phyloP scores from a whole-genome alignment of 2,888 invertebrate species.

The Drosophila austrosaltans region DNA sequence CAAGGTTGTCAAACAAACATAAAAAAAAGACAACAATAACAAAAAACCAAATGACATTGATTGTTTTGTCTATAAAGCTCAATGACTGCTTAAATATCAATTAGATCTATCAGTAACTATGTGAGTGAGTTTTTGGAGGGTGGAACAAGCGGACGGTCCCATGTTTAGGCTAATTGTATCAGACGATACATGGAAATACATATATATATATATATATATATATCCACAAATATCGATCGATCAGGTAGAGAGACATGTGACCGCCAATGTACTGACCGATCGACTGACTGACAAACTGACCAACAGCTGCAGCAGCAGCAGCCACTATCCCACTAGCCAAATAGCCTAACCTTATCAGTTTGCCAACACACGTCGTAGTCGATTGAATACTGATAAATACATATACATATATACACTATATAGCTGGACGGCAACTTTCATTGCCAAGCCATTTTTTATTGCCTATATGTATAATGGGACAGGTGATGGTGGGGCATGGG shows the following conservation, averaged over 20 bases:
- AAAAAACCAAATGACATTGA: conserved; percentile 55
- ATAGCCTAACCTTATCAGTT: conserved; percentile 49
- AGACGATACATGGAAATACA: conserved; percentile 56
- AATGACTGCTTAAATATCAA: conserved; percentile 66
- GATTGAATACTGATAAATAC: conserved; percentile 46
- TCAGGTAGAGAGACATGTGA: conserved; percentile 1
- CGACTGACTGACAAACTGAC: conserved; percentile 22
- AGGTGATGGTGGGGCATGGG: background rate
- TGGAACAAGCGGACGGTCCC: conserved; percentile 10
- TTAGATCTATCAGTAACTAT: conserved; percentile 44
- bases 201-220: too few species aligned
- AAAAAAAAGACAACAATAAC: conserved; percentile 9
- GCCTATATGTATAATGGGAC: background rate
- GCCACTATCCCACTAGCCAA: background rate
- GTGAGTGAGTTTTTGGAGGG: background rate
- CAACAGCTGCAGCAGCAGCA: conserved; percentile 13
- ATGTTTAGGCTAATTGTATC: conserved; percentile 46
- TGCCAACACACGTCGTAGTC: conserved; percentile 49
- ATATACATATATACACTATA: too few species aligned
- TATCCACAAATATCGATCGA: background rate
- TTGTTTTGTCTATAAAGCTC: conserved; percentile 52
- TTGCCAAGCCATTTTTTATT: conserved; percentile 42
- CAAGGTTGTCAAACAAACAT: conserved; percentile 56
- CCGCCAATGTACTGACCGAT: conserved; percentile 37
- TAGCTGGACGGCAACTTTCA: conserved; percentile 34